These are phyloP conservation scores for Sphecodes monilicornis DNA, from an alignment of 2,888 invertebrate genomes.

Conservation along the genomic window DNA sequence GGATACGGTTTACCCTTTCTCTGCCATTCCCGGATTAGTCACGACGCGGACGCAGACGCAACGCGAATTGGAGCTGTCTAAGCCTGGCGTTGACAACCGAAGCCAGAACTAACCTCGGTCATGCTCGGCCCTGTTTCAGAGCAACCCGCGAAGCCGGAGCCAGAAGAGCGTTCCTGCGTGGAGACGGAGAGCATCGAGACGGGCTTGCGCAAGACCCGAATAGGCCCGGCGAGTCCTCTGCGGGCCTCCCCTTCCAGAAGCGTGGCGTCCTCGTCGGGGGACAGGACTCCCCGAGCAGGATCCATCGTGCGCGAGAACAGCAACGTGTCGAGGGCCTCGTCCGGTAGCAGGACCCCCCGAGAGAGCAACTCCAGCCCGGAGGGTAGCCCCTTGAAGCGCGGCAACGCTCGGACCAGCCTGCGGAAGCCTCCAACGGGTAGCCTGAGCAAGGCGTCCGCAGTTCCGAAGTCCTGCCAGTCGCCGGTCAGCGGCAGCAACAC, in stretches of 20 bases:
- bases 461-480: constrained; percentile 76
- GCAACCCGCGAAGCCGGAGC: constrained; percentile 76
- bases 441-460: constrained; percentile 85
- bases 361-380: constrained; percentile 80
- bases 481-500: constrained; percentile 87
- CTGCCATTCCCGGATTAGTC: too few relatives aligned
- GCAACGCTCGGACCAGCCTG: constrained; percentile 85
- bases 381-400: constrained; percentile 87
- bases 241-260: constrained; percentile 76
- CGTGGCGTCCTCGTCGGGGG: constrained; percentile 74
- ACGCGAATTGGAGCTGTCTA: too few relatives aligned
- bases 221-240: constrained; percentile 74
- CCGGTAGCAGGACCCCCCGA: constrained; percentile 77
- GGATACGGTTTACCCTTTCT: too few relatives aligned
- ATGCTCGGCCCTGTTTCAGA: constrained; percentile 69
- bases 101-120: neutral
- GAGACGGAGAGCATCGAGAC: constrained; percentile 87
- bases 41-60: too few relatives aligned
- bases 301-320: constrained; percentile 80
- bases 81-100: neutral
- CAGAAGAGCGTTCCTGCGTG: constrained; percentile 78
- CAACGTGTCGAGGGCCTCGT: constrained; percentile 78
- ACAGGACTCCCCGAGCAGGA: constrained; percentile 75
- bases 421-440: constrained; percentile 85
- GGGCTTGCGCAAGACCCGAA: constrained; percentile 89